Base-by-base conservation (phyloP, 1,140 invertebrate genomes). In the Parasteatoda tepidariorum region DNA sequence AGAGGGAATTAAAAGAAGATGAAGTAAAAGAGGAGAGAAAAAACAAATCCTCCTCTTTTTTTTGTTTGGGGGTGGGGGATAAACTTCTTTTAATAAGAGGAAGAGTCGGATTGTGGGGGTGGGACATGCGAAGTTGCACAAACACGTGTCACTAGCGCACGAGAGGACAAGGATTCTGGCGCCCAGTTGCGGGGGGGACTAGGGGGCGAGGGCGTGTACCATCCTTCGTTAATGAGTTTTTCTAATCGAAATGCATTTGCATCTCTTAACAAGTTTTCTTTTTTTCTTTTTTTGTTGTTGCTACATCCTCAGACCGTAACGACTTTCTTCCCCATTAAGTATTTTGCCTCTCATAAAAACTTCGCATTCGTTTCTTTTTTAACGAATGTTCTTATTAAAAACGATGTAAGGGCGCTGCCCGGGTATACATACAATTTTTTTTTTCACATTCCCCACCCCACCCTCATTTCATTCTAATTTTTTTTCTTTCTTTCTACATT, bases 311-410 rank as follows among this genome's bases (percentile, higher is more conserved):
- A 66, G 67, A 74, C 70, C 79, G 79, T 83, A 83, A 83, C 79
- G 79, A 83, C 68, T 83, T 83, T 83, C 70, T 83, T 83, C 68
- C 73, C 79, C 79, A 83, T 83, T 83, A 83, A 83, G 67, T 83
- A 73, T 83, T 74, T 71, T 83, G 67, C 70, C 73, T 83, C 79
- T 83, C 79, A 83, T 83, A 74, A 83, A 83, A 83, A 71, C 79
- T 68, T 83, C 34, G 79, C 70, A 73, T 83, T 73, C 70, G 68
- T 38, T 64, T 81, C 57, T 83, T 71, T 83, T 83, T 83, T 83
- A 83, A 83, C 79, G 79, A 83, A 83, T 83, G 79, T 83, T 83
- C 79, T 83, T 83, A 83, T 83, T 83, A 83, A 83, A 83, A 83
- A 83, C 68, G 79, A 73, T 83, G 79, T 83, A 73, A 74, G 79